Conservation (phyloP, 1,140 invertebrate species). For the Lordiphosa stackelbergi region DNA sequence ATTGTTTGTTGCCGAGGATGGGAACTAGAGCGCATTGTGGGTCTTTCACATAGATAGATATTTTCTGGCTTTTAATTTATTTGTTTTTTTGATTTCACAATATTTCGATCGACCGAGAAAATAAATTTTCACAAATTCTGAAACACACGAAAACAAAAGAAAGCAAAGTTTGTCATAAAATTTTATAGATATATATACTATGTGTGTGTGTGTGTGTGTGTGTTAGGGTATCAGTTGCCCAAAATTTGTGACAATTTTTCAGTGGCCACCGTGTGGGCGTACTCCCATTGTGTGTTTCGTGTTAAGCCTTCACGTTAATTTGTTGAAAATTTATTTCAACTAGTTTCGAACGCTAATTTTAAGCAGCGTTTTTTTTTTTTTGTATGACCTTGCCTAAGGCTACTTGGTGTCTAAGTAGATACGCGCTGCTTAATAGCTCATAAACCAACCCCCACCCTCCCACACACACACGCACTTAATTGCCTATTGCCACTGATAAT, state of each 20-base stretch:
- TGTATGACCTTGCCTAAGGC: constrained; percentile 5
- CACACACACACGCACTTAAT: constrained; percentile 39
- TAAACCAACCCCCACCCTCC: constrained; percentile 31
- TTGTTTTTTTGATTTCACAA: constrained; percentile 73
- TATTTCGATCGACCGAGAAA: constrained; percentile 69
- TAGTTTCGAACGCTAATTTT: constrained; percentile 15
- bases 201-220: constrained; percentile 1
- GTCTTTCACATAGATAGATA: constrained; percentile 13
- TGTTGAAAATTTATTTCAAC: constrained; percentile 54
- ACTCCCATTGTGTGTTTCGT: constrained; percentile 8
- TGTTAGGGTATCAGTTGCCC: constrained; percentile 33
- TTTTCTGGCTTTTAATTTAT: constrained; percentile 69
- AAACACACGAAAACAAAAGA: constrained; percentile 49
- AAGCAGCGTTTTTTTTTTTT: constrained; percentile 1
- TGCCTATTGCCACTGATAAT: constrained; percentile 55
- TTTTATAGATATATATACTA: constrained; percentile 15
- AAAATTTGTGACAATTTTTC: constrained; percentile 45
- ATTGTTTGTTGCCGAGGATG: constrained; percentile 45
- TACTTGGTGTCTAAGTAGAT: background rate
- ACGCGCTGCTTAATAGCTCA: constrained; percentile 52
- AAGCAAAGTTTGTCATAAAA: constrained; percentile 63
- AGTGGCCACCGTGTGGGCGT: constrained; percentile 28
- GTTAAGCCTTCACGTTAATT: constrained; percentile 41
- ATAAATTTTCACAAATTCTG: constrained; percentile 52
- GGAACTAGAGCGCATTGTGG: constrained; percentile 68